A percentile compares a stretch with the other conserved stretches of the same genome.
Conservation (phyloP, 2,113 vertebrate genomes). For the human region GRCh38 chr4:125139501-125140000, state of each 20-base stretch:
- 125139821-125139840: not conserved
- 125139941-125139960: not conserved
- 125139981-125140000: not conserved
- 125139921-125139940: not conserved
- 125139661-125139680: too few species aligned
- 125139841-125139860: not conserved
- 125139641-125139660: not conserved
- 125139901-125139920: not conserved
- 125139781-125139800: not conserved
- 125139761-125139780: not conserved
- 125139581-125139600: not conserved
- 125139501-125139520: not conserved
- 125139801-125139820: not conserved
- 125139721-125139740: not conserved
- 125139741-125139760: not conserved
- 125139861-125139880: not conserved
- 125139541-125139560: not conserved
- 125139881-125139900: too few species aligned
- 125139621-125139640: not conserved
- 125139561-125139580: not conserved
- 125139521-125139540: not conserved
- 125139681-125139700: rapidly evolving
- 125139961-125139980: rapidly evolving
- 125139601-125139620: not conserved
- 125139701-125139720: not conserved